Evolutionary conservation across 92 coral and sea anemone genomes (phyloP).

Genomic region (Isaurus tuberculatus): DNA sequence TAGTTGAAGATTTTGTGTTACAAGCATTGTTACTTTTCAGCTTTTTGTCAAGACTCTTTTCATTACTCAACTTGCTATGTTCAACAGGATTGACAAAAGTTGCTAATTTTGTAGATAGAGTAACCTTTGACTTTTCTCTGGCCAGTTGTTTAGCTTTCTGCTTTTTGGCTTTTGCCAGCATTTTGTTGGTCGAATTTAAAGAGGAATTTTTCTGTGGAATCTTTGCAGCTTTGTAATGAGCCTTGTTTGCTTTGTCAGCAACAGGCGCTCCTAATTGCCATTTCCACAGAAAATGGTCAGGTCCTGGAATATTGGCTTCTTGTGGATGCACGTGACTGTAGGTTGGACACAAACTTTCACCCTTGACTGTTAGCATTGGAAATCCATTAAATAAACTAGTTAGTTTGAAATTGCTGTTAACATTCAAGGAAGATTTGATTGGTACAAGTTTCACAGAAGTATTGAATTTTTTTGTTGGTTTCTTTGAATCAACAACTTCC

Average conservation of each 20-base stretch:
- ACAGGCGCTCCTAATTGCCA: constrained; percentile 85
- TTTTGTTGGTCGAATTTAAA: constrained; percentile 18
- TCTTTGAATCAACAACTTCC: not conserved
- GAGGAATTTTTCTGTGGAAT: constrained; percentile 11
- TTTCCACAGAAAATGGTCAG: constrained; percentile 76
- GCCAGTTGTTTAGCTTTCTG: constrained; percentile 37
- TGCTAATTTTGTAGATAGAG: not conserved
- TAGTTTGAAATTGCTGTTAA: constrained; percentile 69
- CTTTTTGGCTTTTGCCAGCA: constrained; percentile 24
- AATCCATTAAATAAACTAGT: constrained; percentile 67
- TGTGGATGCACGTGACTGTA: constrained; percentile 62
- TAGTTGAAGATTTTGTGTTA: not conserved
- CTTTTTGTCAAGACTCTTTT: not conserved
- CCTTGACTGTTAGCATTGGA: constrained; percentile 62
- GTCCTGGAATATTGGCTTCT: constrained; percentile 33
- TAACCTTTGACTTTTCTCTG: constrained; percentile 15
- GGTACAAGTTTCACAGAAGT: constrained; percentile 26
- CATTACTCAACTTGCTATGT: not conserved
- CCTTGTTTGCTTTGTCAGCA: constrained; percentile 37
- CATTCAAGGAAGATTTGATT: constrained; percentile 46
- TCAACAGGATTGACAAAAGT: not conserved
- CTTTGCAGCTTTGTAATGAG: constrained; percentile 9
- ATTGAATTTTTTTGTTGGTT: not conserved
- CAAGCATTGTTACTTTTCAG: no score
- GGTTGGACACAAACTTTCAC: constrained; percentile 62